Percentiles rank a stretch among this genome's conserved stretches.
These are phyloP conservation scores for Timema cristinae DNA, from an alignment of 2,888 invertebrate species.

Conservation along the genomic window DNA sequence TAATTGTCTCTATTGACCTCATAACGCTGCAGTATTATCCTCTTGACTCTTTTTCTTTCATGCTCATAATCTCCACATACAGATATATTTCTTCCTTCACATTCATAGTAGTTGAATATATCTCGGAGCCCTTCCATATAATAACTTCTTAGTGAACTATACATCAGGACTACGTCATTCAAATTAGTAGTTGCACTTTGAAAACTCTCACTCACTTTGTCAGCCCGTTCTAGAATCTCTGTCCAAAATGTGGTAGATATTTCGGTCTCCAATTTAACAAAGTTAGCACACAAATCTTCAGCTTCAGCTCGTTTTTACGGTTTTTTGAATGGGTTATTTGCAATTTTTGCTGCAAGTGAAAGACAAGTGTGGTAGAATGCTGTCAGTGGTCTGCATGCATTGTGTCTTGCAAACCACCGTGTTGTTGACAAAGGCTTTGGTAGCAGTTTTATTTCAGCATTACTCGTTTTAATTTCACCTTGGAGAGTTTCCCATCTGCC, in stretches of 20 bases:
- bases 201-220: background rate
- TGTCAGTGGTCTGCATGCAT: background rate
- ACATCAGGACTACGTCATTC: slow-evolving; percentile 6
- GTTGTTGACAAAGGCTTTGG: background rate
- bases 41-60: background rate
- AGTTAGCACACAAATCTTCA: slow-evolving; percentile 1
- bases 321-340: background rate
- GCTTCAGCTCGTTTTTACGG: background rate
- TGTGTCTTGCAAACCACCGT: background rate
- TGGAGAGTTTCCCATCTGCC: background rate
- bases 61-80: background rate
- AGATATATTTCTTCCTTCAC: background rate
- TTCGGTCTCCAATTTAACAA: background rate
- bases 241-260: background rate
- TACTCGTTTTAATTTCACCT: slow-evolving; percentile 6
- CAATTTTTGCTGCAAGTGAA: background rate
- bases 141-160: slow-evolving; percentile 6
- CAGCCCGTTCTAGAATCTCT: background rate
- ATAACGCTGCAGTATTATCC: background rate
- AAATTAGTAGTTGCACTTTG: background rate
- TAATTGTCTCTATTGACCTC: background rate
- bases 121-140: background rate
- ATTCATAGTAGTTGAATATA: background rate
- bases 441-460: background rate
- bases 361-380: background rate